Conservation (phyloP, 2,888 invertebrate genomes). For the Metallyticus violacea region DNA sequence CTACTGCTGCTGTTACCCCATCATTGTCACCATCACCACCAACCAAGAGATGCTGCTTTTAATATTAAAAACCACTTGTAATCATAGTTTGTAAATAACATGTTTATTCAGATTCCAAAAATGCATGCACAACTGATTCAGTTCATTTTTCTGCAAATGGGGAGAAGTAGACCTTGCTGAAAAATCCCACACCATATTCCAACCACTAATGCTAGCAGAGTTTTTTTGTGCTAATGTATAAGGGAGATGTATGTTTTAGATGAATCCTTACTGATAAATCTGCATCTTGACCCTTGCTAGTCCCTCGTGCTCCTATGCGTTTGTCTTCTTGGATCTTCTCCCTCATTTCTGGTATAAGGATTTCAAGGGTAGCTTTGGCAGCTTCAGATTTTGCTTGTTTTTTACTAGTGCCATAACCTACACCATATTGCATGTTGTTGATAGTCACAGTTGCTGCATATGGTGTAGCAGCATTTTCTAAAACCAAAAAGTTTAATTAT, state of each 20-base stretch:
- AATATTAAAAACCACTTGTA: too few species aligned
- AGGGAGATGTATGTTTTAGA: neutral
- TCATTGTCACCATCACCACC: too few species aligned
- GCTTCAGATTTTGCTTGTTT: slow-evolving; percentile 95
- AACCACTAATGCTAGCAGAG: too few species aligned
- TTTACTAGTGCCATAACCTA: slow-evolving; percentile 92
- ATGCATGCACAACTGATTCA: too few species aligned
- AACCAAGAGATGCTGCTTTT: too few species aligned
- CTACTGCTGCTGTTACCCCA: too few species aligned
- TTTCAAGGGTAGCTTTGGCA: slow-evolving; percentile 82
- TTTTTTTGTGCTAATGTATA: too few species aligned
- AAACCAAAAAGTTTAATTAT: slow-evolving; percentile 32
- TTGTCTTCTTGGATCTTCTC: slow-evolving; percentile 70
- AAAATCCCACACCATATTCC: too few species aligned
- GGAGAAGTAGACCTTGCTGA: too few species aligned
- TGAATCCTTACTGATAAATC: slow-evolving; percentile 52
- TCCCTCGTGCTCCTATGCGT: slow-evolving; percentile 46
- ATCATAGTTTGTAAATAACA: too few species aligned
- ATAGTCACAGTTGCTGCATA: slow-evolving; percentile 93
- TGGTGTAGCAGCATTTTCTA: slow-evolving; percentile 87
- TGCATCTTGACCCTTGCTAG: slow-evolving; percentile 48
- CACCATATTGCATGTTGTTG: slow-evolving; percentile 89
- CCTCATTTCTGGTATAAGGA: slow-evolving; percentile 89
- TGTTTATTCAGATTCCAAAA: too few species aligned
- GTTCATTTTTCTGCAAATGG: too few species aligned